These are phyloP conservation scores for Euspilapteryx auroguttella DNA, from an alignment of 2,888 invertebrate genomes.

Conservation along the genomic window DNA sequence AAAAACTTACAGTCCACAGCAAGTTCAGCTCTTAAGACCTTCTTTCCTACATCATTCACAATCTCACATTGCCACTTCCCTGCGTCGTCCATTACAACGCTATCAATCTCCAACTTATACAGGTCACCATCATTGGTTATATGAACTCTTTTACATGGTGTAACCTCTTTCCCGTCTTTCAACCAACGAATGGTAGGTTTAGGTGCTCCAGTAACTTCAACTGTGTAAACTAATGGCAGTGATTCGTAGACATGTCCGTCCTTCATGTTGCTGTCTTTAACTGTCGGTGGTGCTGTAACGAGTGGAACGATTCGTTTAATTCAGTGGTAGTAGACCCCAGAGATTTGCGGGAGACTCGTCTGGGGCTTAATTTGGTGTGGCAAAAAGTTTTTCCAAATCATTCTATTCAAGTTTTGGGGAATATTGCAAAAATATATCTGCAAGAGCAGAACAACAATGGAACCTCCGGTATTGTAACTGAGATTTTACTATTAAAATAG, in stretches of 20 bases:
- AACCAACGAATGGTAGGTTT: slow-evolving; percentile 79
- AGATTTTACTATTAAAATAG: too few relatives aligned
- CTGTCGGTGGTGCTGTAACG: slow-evolving; percentile 68
- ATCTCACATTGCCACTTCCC: slow-evolving; percentile 82
- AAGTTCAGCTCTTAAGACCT: slow-evolving; percentile 70
- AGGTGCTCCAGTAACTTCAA: slow-evolving; percentile 76
- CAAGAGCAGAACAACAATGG: too few relatives aligned
- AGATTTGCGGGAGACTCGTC: too few relatives aligned
- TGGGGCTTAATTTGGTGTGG: too few relatives aligned
- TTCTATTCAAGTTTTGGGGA: too few relatives aligned
- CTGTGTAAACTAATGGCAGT: slow-evolving; percentile 77
- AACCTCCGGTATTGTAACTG: too few relatives aligned
- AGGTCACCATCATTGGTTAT: slow-evolving; percentile 69
- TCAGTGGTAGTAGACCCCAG: too few relatives aligned
- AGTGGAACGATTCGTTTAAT: slow-evolving; percentile 7
- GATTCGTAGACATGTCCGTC: slow-evolving; percentile 80
- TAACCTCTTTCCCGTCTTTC: slow-evolving; percentile 73
- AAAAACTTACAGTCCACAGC: slow-evolving; percentile 68
- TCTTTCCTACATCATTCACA: slow-evolving; percentile 81
- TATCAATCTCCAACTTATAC: slow-evolving; percentile 73
- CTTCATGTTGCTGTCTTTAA: slow-evolving; percentile 72
- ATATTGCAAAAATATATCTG: too few relatives aligned
- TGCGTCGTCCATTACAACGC: slow-evolving; percentile 71
- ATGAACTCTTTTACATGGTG: slow-evolving; percentile 64
- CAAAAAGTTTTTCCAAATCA: too few relatives aligned